Conservation (phyloP, 2,113 vertebrate species). For the Turdus rufiventris region DNA sequence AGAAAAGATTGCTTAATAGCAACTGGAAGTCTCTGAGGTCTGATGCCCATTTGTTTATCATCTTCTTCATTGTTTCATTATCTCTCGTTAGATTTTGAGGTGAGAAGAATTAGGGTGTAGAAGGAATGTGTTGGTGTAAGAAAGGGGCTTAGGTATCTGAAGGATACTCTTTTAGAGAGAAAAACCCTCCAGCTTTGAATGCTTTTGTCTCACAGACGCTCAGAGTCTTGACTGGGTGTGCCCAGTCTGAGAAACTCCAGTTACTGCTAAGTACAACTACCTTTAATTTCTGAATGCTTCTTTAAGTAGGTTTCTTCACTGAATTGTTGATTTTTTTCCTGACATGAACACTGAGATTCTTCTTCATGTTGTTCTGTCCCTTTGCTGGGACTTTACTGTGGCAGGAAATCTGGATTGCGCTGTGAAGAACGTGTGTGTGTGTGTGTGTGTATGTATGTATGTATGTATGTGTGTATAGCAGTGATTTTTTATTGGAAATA, state of each 20-base stretch:
- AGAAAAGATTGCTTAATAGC: neutral
- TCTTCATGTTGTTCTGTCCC: neutral
- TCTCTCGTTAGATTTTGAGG: neutral
- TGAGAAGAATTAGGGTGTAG: neutral
- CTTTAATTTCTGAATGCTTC: neutral
- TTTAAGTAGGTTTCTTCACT: neutral
- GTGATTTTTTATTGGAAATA: neutral
- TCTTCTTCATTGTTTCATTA: neutral
- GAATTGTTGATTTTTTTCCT: neutral
- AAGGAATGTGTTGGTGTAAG: neutral
- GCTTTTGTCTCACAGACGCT: neutral
- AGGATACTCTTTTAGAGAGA: neutral
- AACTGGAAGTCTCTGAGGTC: neutral
- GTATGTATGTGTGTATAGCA: neutral
- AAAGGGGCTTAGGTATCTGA: neutral
- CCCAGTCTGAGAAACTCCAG: neutral
- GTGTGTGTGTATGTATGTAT: rapidly evolving
- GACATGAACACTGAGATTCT: neutral
- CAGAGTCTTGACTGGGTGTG: neutral
- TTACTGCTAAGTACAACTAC: neutral
- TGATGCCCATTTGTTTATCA: neutral
- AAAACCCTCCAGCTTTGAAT: neutral
- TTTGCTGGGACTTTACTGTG: neutral
- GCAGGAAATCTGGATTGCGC: neutral
- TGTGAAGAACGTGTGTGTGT: neutral